A percentile compares a stretch with the other conserved stretches of the same genome.
phyloP scores from a whole-genome alignment of 2,113 vertebrate genomes.

The Oryzias melastigma region DNA sequence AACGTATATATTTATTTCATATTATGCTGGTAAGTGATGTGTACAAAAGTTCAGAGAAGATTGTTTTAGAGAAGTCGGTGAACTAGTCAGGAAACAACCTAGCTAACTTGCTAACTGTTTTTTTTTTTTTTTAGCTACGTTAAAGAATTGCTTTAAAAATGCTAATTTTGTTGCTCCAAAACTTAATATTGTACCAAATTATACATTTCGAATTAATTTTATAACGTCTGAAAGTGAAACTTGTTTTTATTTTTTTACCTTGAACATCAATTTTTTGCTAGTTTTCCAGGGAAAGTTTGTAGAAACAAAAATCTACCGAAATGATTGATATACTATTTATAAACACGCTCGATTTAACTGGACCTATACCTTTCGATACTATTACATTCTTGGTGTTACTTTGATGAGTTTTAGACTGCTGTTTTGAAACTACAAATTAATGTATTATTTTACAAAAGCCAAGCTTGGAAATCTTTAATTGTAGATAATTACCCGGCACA shows the following conservation, averaged over 20 bases:
- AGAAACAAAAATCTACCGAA: not conserved
- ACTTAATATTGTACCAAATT: too few relatives aligned
- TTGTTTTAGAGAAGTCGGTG: not conserved
- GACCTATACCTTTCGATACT: too few relatives aligned
- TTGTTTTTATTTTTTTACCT: not conserved
- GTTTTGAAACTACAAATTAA: too few relatives aligned
- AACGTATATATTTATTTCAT: slow-evolving; percentile 25
- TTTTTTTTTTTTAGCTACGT: not conserved
- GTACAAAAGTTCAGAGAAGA: not conserved
- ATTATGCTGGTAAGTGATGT: fast-evolving
- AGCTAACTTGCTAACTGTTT: slow-evolving; percentile 15
- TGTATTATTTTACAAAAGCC: too few relatives aligned
- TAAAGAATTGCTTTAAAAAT: slow-evolving; percentile 22
- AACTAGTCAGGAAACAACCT: slow-evolving; percentile 35
- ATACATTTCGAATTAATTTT: too few relatives aligned
- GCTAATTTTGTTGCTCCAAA: not conserved
- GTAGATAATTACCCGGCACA: too few relatives aligned
- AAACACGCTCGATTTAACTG: too few relatives aligned
- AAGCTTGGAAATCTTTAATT: too few relatives aligned
- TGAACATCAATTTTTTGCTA: too few relatives aligned
- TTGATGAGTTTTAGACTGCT: too few relatives aligned
- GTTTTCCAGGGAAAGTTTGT: not conserved
- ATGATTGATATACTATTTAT: too few relatives aligned
- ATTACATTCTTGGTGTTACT: too few relatives aligned
- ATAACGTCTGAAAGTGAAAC: fast-evolving